Base-by-base conservation (phyloP, 1,140 invertebrate genomes). In the Penaeus japonicus region DNA sequence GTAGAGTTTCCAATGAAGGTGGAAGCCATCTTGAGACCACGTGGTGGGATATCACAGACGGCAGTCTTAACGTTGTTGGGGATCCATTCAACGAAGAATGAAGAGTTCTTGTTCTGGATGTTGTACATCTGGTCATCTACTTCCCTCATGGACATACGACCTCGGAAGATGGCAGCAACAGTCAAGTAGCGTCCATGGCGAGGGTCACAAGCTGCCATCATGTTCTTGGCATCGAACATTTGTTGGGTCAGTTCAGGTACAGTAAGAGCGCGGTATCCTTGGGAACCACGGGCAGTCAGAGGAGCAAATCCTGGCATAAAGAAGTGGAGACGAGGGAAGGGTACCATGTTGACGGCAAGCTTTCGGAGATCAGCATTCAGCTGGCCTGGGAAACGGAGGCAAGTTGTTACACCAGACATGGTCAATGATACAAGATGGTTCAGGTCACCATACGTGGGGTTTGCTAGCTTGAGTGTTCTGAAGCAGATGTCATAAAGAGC, bases 61-160 rank as follows among this genome's bases (percentile, higher is more conserved):
- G 87, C 87, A 30, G 87, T 88, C 30, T 88, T 88, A 18, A 88
- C 87, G 53, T 88, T 88, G 30, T 88, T 88, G 30, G 87, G 87
- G 47, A 88, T 88, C 87, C 87, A 88, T 77, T 88, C 87, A 4
- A 88, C 87, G 24, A 88, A 88, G 87, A 88, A 88, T 35, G 87
- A 88, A 30, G 87, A 88, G 32, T 88, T 88, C 81, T 88, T 88
- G 30, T 88, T 88, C 55, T 88, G 87, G 73, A 88, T 88, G 24
- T 88, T 88, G 30, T 88, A 88, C 87, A 88, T 88, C 73, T 88
- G 87, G 77, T 88, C 87, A 78, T 88, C 87, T 39, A 88, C 87
- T 54, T 88, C 87, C 35, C 87, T 83, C 87, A 88, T 88, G 0
- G 87, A 88, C 87, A 88, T 88, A n/a, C 87, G 80, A 32, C 87